Conservation (phyloP, 2,113 vertebrate genomes). For the Grammomys dolichurus region DNA sequence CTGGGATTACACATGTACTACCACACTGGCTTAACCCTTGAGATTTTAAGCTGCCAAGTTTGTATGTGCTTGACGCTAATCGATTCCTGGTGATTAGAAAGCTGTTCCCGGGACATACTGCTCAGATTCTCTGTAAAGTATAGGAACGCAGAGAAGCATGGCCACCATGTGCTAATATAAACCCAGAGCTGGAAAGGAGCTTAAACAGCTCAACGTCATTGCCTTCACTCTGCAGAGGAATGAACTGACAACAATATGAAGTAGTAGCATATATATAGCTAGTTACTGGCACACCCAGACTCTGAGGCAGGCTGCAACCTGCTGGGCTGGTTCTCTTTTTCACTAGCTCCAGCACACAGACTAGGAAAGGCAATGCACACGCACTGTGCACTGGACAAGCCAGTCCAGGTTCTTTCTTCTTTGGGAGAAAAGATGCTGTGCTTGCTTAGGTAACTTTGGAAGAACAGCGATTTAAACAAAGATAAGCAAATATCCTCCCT, state of each 20-base stretch:
- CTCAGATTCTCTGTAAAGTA: not conserved
- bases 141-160: not conserved
- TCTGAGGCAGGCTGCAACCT: not conserved
- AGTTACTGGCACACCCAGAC: not conserved
- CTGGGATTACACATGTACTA: not conserved
- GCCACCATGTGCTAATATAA: not conserved
- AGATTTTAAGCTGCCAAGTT: not conserved
- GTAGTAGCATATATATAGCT: not conserved
- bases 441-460: not conserved
- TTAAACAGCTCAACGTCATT: not conserved
- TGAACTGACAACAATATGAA: not conserved
- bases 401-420: not conserved
- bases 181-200: not conserved
- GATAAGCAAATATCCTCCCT: not conserved
- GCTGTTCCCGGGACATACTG: not conserved
- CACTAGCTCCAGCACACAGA: not conserved
- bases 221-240: not conserved
- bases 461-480: not conserved
- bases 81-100: not conserved
- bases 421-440: not conserved
- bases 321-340: not conserved
- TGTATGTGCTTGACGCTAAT: not conserved
- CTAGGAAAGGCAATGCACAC: not conserved
- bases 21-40: not conserved
- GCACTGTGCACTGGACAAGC: not conserved